A percentile compares a stretch with the other conserved stretches of the same genome.
Conservation (phyloP, 1,140 invertebrate genomes). For the Trichoplusia ni region DNA sequence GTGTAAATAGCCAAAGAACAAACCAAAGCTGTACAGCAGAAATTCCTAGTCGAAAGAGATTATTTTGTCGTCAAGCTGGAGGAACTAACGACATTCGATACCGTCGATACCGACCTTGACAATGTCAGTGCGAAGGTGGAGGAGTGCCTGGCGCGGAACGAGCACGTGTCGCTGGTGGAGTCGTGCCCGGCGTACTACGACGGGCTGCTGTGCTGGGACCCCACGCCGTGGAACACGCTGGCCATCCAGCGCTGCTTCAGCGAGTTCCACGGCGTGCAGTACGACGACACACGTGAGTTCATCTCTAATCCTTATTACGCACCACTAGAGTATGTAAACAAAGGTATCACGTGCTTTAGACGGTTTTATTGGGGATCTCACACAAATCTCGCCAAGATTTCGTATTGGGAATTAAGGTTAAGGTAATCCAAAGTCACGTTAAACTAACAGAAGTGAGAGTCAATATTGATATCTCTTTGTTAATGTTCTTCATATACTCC, state of each 20-base stretch:
- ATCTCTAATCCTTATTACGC: slow-evolving; percentile 26
- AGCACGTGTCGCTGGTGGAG: slow-evolving; percentile 52
- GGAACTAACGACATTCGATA: slow-evolving; percentile 71
- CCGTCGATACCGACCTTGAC: slow-evolving; percentile 50
- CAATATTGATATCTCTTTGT: too few species aligned
- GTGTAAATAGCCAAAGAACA: slow-evolving; percentile 55
- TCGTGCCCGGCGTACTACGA: slow-evolving; percentile 86
- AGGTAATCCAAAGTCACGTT: too few species aligned
- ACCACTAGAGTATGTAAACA: slow-evolving; percentile 4
- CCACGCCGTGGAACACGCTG: slow-evolving; percentile 83
- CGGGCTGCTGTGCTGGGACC: slow-evolving; percentile 89
- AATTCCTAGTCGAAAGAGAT: slow-evolving; percentile 47
- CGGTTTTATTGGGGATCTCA: background rate
- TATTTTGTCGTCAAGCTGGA: slow-evolving; percentile 65
- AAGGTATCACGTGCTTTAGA: background rate
- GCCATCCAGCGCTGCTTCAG: slow-evolving; percentile 88
- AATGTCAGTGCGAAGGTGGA: slow-evolving; percentile 56
- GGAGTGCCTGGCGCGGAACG: slow-evolving; percentile 61
- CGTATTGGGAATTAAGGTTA: too few species aligned
- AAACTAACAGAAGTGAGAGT: too few species aligned
- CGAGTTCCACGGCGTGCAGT: slow-evolving; percentile 88
- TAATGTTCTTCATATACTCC: too few species aligned
- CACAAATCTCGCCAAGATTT: background rate
- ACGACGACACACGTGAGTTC: slow-evolving; percentile 86
- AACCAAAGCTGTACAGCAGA: slow-evolving; percentile 52